Conservation (phyloP, 2,113 vertebrate genomes). For the Struthio camelus region DNA sequence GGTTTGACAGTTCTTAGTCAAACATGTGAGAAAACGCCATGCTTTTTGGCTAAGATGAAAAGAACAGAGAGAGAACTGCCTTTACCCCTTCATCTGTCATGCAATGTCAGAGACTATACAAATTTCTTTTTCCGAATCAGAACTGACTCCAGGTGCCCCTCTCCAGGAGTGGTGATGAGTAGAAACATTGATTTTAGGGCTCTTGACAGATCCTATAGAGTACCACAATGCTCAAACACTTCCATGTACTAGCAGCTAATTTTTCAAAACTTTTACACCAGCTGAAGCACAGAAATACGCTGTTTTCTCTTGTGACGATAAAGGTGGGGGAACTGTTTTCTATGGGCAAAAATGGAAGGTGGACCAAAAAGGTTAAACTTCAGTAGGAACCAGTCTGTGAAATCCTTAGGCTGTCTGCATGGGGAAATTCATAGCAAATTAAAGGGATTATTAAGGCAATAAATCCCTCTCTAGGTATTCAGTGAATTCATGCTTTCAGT, state of each 20-base stretch:
- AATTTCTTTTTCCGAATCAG: not conserved
- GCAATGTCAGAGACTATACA: not conserved
- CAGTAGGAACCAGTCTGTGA: not conserved
- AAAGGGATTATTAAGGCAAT: not conserved
- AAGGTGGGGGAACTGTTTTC: not conserved
- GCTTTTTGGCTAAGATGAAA: not conserved
- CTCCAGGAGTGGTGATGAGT: not conserved
- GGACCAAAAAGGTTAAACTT: not conserved
- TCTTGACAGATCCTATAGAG: not conserved
- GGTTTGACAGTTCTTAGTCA: not conserved
- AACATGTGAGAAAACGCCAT: not conserved
- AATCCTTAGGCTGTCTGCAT: not conserved
- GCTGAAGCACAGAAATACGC: not conserved
- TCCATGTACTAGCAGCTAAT: not conserved
- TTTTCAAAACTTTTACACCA: not conserved
- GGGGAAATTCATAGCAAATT: not conserved
- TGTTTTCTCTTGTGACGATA: not conserved
- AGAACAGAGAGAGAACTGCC: not conserved
- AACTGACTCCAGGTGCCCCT: conserved; percentile 13
- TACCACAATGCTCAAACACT: not conserved
- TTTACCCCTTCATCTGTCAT: not conserved
- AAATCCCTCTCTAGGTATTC: not conserved
- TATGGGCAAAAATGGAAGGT: not conserved
- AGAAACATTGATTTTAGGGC: not conserved
- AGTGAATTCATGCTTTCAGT: not conserved